phyloP scores from a whole-genome alignment of 2,113 vertebrate species.

The Leptodactylus fuscus region DNA sequence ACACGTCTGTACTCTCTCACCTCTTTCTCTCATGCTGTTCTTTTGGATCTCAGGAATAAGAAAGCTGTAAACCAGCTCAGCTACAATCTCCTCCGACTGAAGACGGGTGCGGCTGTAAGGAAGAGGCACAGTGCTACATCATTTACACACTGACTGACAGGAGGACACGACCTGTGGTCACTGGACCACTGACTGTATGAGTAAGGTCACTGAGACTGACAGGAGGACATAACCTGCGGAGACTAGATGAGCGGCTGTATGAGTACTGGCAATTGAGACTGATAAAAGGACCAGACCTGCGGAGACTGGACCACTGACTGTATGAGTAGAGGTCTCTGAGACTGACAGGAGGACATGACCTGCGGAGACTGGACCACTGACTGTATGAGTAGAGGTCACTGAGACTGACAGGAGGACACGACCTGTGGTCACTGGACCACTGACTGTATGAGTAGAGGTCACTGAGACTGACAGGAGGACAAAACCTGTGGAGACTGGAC shows the following conservation, averaged over 20 bases:
- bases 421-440: no score
- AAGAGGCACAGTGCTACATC: conserved; percentile 9
- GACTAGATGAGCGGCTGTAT: not conserved
- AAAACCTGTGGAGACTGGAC: not conserved
- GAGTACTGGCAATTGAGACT: no score
- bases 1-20: conserved; percentile 68
- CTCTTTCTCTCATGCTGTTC: conserved; percentile 81
- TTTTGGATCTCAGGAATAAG: conserved; percentile 90
- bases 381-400: no score
- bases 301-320: not conserved
- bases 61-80: conserved; percentile 91
- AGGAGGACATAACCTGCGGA: not conserved
- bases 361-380: not conserved
- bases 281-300: not conserved
- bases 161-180: no score
- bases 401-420: no score
- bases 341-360: not conserved
- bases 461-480: no score
- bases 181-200: no score
- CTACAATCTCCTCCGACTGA: conserved; percentile 92
- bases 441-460: not conserved
- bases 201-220: no score
- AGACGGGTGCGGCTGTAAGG: conserved; percentile 74
- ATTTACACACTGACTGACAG: no score
- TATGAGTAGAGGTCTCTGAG: no score